Evolutionary conservation across 1,140 invertebrate genomes (phyloP).

Genomic region (Coenobita brevimanus): DNA sequence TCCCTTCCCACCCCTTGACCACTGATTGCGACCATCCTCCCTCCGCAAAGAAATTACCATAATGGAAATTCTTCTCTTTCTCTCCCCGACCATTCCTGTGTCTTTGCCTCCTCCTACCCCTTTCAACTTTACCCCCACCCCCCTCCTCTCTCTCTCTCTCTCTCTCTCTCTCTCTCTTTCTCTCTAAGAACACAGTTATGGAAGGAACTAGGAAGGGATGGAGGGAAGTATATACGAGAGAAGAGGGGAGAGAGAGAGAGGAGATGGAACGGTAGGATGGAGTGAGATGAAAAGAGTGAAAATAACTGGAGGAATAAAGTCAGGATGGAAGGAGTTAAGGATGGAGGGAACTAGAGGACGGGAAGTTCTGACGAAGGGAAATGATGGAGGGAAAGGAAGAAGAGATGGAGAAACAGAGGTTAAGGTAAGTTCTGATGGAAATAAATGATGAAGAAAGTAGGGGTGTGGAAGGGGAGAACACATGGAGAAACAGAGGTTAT

Average conservation of each 20-base stretch:
- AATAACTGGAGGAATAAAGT: neutral
- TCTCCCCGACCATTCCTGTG: neutral
- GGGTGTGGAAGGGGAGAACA: too few species aligned
- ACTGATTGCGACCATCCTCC: neutral
- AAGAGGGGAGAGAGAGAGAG: neutral
- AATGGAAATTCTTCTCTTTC: constrained; percentile 8
- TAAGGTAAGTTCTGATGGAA: too few species aligned
- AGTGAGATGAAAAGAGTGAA: neutral
- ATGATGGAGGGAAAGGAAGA: too few species aligned
- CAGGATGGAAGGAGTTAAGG: neutral
- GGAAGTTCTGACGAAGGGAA: neutral
- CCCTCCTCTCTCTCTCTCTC: constrained; percentile 1
- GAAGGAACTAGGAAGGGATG: neutral
- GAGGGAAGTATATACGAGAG: neutral
- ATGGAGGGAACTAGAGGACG: neutral
- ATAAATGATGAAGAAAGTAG: too few species aligned
- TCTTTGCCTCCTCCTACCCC: neutral
- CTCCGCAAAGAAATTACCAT: too few species aligned
- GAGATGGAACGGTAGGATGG: neutral
- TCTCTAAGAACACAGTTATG: neutral
- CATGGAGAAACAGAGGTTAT: too few species aligned
- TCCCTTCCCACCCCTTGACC: neutral
- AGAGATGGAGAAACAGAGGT: too few species aligned
- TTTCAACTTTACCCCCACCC: neutral
- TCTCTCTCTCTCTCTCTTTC: constrained; percentile 3